Evolutionary conservation across 2,797 vertebrate genomes (phyloP).

Genomic region (Spondyliosoma cantharus): DNA sequence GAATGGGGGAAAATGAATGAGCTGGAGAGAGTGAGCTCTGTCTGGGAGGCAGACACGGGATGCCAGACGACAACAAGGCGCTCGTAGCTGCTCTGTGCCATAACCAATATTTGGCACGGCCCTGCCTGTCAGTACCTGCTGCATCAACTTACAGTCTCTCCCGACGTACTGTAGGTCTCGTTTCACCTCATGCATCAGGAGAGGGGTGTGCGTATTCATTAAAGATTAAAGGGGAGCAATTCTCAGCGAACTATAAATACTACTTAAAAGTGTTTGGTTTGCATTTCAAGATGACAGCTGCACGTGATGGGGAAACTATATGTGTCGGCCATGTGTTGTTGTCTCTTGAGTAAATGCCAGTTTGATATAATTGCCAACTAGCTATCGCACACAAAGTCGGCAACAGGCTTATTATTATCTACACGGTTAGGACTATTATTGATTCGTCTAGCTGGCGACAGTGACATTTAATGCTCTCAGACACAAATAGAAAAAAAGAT

Average conservation of each 20-base stretch:
- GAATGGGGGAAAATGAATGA: conserved; percentile 47
- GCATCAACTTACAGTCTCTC: conserved; percentile 32
- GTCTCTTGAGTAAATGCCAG: conserved; percentile 69
- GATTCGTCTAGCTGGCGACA: conserved; percentile 42
- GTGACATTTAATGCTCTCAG: conserved; percentile 15
- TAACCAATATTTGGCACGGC: conserved; percentile 61
- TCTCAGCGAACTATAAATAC: conserved; percentile 76
- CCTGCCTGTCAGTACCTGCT: conserved; percentile 55
- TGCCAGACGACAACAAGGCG: conserved; percentile 58
- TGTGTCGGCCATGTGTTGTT: conserved; percentile 68
- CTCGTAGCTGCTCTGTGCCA: conserved; percentile 40
- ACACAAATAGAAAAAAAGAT: conserved; percentile 20
- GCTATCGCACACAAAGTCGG: conserved; percentile 36
- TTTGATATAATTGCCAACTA: conserved; percentile 70
- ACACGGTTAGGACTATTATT: conserved; percentile 64
- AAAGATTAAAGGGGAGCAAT: conserved; percentile 37
- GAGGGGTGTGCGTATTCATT: conserved; percentile 32
- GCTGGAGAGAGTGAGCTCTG: conserved; percentile 47
- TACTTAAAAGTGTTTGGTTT: conserved; percentile 72
- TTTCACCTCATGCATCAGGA: conserved; percentile 44
- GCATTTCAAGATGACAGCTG: conserved; percentile 76
- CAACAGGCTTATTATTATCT: conserved; percentile 57
- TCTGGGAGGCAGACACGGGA: conserved; percentile 46
- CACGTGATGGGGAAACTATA: conserved; percentile 64
- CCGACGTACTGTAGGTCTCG: conserved; percentile 24